These are phyloP conservation scores for Microvelia longipes DNA, from an alignment of 1,140 invertebrate genomes.

Conservation along the genomic window DNA sequence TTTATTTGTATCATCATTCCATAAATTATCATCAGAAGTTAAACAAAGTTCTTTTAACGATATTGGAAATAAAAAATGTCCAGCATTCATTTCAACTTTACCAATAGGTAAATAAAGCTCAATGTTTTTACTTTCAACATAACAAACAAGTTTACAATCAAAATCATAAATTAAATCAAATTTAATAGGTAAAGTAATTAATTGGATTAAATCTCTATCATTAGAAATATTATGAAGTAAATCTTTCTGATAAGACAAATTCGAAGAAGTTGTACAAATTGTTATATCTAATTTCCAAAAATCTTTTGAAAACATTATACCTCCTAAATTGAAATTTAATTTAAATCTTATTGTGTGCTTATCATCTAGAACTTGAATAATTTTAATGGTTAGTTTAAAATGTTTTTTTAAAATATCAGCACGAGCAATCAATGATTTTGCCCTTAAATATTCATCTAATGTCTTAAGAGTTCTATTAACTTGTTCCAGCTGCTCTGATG, in stretches of 20 bases:
- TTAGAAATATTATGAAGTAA: background rate
- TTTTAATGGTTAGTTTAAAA: background rate
- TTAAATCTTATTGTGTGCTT: background rate
- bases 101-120: background rate
- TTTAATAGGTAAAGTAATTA: background rate
- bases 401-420: background rate
- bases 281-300: background rate
- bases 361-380: background rate
- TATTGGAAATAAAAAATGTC: background rate
- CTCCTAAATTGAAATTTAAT: background rate
- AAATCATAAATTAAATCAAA: background rate
- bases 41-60: background rate
- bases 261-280: background rate
- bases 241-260: background rate
- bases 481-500: background rate
- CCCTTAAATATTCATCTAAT: background rate
- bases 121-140: background rate
- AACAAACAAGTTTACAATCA: background rate
- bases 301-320: background rate
- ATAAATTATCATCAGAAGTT: background rate
- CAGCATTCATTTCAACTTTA: background rate
- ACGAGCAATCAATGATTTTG: background rate
- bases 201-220: background rate
- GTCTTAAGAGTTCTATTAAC: background rate
- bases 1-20: too few species aligned